These are phyloP conservation scores for Eulemur rufifrons DNA, from an alignment of 2,113 vertebrate species.

Conservation along the genomic window DNA sequence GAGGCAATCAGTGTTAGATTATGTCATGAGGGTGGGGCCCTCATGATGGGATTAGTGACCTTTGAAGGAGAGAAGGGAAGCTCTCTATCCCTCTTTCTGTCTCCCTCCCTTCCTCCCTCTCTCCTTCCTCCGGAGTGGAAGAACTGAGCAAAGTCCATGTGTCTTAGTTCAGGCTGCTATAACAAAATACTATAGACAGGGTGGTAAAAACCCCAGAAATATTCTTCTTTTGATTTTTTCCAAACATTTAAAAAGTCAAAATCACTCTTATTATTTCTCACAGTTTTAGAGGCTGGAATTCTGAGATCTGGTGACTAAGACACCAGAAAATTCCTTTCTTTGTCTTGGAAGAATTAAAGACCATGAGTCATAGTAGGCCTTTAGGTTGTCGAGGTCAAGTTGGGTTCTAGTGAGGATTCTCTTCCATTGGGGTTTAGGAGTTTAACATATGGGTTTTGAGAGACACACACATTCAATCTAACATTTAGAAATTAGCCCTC, in stretches of 20 bases:
- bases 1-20: neutral
- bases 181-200: neutral
- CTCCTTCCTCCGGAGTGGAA: too few relatives aligned
- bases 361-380: too few relatives aligned
- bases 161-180: neutral
- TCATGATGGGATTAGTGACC: neutral
- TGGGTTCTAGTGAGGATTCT: neutral
- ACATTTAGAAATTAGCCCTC: neutral
- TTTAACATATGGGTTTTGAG: neutral
- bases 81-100: too few relatives aligned
- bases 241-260: too few relatives aligned
- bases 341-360: too few relatives aligned
- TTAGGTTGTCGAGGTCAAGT: neutral
- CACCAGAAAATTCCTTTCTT: too few relatives aligned
- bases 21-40: neutral
- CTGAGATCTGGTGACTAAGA: neutral
- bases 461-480: neutral
- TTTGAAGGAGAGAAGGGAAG: neutral
- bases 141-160: neutral
- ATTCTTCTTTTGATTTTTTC: too few relatives aligned
- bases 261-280: neutral
- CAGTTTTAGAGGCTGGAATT: neutral
- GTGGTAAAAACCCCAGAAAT: neutral
- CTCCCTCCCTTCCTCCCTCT: too few relatives aligned
- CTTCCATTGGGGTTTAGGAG: neutral